Base-by-base conservation (phyloP, 2,888 invertebrate genomes). In the Terebella lapidaria region DNA sequence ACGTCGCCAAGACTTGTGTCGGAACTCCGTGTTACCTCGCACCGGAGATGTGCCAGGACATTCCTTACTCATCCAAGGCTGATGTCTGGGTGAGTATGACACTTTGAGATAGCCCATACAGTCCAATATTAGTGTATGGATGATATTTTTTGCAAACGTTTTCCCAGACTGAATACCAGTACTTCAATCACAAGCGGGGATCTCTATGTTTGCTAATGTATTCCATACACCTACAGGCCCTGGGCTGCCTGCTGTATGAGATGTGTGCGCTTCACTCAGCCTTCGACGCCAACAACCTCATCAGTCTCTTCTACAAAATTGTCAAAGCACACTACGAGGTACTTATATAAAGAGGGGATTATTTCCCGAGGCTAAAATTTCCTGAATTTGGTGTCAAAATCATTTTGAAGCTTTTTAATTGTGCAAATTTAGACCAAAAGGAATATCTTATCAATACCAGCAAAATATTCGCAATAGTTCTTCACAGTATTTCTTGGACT, bases 11-110 rank as follows among this genome's bases (percentile, higher is more conserved):
- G 57, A 78, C 78, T 1, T 74, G 77, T 42, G 77, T 78, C 10
- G 78, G 78, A 1, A 78, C 78, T 1, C 78, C 78, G 2, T 72
- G 74, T 46, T 77, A 78, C 59, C 71, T 78, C 1, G 77, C 77
- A 61, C 78, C 78, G n/a, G 78, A 78, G 59, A 68, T 78, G 56
- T 78, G 78, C 61, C 76, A 77, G 58, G 77, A 78, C 61, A 74
- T 76, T 54, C 78, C 78, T 2, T 78, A 78, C 67, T 75, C 72
- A 54, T 77, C 77, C 29, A 77, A 78, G 65, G 77, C 77, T 2
- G 78, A 78, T 65, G 70, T 78, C 52, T 78, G 78, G 78, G 78
- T 77, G 64, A 63, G 72, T 47, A 10, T 28, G 24, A 1, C 5
- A 4, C 30, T 30, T 15, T 27, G 24, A 35, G 42, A 15, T 15